Evolutionary conservation across 2,888 invertebrate genomes (phyloP), one percentile per base, ranked within the genome.

Genomic region (Trachelus stipa): DNA sequence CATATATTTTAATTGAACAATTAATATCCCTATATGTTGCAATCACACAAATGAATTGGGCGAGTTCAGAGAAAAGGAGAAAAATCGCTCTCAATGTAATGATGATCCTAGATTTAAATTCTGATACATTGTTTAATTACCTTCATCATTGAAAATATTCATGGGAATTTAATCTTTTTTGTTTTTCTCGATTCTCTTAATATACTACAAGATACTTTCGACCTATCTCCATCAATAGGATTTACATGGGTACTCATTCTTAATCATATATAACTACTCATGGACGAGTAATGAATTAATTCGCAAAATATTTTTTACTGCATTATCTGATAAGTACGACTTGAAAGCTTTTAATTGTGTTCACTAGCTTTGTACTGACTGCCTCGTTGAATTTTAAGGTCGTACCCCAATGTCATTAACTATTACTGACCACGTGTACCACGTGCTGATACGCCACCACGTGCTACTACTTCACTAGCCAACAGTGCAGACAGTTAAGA

Each of bases 151-250:
- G 56, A 56, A 56, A 23, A 56, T 23, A 6, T 23, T 23, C 2
- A 56, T 23, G 23, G 56, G 56, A 56, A 23, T 9, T 56, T 56
- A 56, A 56, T 56, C 56, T 56, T 56, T 56, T 23, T 56, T 56
- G 23, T 56, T 56, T 56, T 56, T 83, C 79, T 80, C 23, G 75
- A 78, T 83, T 83, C 77, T 77, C 69, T 73, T 75, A 73, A 78
- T 75, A 73, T 80, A 77, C 73, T 80, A 75, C 77, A 73, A 76
- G 77, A 78, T 79, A 79, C 78, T 77, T 77, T 75, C 78, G 77
- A 77, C 34, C 31, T 12, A 30, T 76, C 33, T 73, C n/a, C 56
- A 34, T 71, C n/a, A 73, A 79, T 73, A 33, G 30, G 31, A 71
- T 9, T 56, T 56, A 2, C 9, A 9, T 56, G 56, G 56, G 23